Conservation (phyloP, 2,113 vertebrate species). For the Hippoglossus stenolepis region DNA sequence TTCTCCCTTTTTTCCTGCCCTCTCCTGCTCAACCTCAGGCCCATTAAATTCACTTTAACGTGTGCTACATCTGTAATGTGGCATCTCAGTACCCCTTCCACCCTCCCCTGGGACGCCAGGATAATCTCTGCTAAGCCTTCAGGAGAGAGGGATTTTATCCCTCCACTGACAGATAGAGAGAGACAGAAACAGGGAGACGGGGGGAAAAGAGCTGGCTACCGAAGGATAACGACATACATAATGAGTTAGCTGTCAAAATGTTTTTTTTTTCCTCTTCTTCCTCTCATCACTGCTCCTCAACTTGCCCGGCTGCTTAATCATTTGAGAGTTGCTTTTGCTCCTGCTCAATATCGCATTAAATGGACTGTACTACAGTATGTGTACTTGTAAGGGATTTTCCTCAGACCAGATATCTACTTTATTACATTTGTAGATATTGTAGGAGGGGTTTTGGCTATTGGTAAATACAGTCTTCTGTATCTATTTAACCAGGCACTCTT, state of each 20-base stretch:
- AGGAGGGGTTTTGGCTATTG: too few relatives aligned
- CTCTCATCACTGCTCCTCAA: conserved; percentile 41
- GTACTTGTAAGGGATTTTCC: background rate
- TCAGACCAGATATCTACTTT: background rate
- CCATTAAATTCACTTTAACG: conserved; percentile 78
- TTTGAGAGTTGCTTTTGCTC: conserved; percentile 49
- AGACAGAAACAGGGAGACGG: conserved; percentile 56
- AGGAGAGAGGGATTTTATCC: conserved; percentile 71
- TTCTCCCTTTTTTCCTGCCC: conserved; percentile 16
- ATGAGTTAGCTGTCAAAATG: conserved; percentile 74
- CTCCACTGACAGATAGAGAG: conserved; percentile 67
- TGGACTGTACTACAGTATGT: conserved; percentile 17
- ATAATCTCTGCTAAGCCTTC: conserved; percentile 77
- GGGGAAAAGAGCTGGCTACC: conserved; percentile 53
- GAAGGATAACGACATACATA: conserved; percentile 75
- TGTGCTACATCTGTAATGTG: conserved; percentile 77
- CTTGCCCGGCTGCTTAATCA: conserved; percentile 59
- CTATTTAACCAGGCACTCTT: too few relatives aligned
- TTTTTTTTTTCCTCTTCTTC: conserved; percentile 39
- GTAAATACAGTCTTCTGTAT: too few relatives aligned
- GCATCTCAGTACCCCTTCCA: conserved; percentile 67
- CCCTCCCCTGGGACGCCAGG: conserved; percentile 64
- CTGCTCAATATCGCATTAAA: conserved; percentile 42
- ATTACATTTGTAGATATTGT: too few relatives aligned
- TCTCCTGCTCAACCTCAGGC: conserved; percentile 58